Base-by-base conservation (phyloP, 1,140 invertebrate genomes). In the Mylabris phalerata region DNA sequence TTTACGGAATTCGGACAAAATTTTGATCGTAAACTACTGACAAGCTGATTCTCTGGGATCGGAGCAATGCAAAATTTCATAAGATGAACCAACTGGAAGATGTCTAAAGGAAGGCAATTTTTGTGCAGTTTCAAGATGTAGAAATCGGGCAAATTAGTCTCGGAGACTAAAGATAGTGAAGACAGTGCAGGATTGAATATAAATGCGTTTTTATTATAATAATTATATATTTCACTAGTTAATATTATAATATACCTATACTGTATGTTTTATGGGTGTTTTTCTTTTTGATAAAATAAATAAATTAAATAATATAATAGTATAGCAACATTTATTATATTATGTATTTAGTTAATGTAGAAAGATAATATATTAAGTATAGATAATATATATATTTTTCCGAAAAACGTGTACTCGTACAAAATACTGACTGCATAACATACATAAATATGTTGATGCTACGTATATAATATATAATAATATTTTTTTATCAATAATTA, bases 251-350 rank as follows among this genome's bases (percentile, higher is more conserved):
- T 71, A 73, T 71, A 66, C 67, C 67, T 73, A 71, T 68, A 66
- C 62, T 70, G 63, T 69, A 71, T 70, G 65, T 72, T 68, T 71
- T 69, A 73, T 65, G 60, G 65, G 69, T 72, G 70, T 32, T 73
- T 19, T 19, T 19, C 19, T 19, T 19, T 19, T 68, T 74, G 71
- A 73, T 73, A 73, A 72, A 73, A 74, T 73, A 72, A 72, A 72
- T 68, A 63, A 70, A 69, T 63, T 72, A 73, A 47, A 42, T 10
- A n/a, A 68, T 66, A 69, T 68, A 72, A 72, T 73, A 66, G 67
- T 72, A 72, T 73, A 74, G 71, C 72, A 73, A 74, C 71, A 74
- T 74, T 73, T 66, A 73, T 71, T 71, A 72, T 72, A 71, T n/a
- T 42, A n/a, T 66, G 68, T 71, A 68, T 67, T 70, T 68, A 71